Conservation (phyloP, 1,140 invertebrate genomes). For the Diachasma alloeum region DNA sequence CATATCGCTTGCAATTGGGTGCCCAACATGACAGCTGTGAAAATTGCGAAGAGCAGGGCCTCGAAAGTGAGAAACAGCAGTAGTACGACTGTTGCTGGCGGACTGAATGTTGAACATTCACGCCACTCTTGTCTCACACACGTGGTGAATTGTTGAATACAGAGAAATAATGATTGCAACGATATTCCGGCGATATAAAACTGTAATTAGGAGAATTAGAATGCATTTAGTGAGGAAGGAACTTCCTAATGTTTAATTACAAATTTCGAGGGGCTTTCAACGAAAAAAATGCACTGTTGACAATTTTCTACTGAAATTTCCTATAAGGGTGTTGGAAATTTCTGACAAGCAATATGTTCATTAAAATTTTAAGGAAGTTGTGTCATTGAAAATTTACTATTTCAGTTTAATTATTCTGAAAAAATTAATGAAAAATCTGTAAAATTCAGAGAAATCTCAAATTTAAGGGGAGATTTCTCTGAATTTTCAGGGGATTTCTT, state of each 20-base stretch:
- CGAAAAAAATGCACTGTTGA: too few species aligned
- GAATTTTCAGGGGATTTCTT: too few species aligned
- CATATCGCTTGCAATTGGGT: conserved; percentile 98
- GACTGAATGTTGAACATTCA: conserved; percentile 90
- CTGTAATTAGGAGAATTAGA: conserved; percentile 65
- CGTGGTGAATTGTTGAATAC: conserved; percentile 91
- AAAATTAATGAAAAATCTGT: too few species aligned
- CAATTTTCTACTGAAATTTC: too few species aligned
- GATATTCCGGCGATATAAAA: conserved; percentile 98
- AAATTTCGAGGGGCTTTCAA: too few species aligned
- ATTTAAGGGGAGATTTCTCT: too few species aligned
- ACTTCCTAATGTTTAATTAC: background rate
- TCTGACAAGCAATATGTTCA: too few species aligned
- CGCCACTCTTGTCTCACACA: conserved; percentile 96
- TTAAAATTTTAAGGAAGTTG: too few species aligned
- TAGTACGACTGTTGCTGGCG: conserved; percentile 94
- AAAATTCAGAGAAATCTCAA: too few species aligned
- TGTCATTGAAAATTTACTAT: too few species aligned
- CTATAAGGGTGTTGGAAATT: too few species aligned
- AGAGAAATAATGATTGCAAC: conserved; percentile 90
- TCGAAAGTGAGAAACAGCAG: conserved; percentile 97
- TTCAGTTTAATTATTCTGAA: too few species aligned
- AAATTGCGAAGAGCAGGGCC: conserved; percentile 96
- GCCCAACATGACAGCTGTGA: conserved; percentile 97
- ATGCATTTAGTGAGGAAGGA: conserved; percentile 13